Base-by-base conservation (phyloP, 2,888 invertebrate genomes). In the Drosophila quinaria region DNA sequence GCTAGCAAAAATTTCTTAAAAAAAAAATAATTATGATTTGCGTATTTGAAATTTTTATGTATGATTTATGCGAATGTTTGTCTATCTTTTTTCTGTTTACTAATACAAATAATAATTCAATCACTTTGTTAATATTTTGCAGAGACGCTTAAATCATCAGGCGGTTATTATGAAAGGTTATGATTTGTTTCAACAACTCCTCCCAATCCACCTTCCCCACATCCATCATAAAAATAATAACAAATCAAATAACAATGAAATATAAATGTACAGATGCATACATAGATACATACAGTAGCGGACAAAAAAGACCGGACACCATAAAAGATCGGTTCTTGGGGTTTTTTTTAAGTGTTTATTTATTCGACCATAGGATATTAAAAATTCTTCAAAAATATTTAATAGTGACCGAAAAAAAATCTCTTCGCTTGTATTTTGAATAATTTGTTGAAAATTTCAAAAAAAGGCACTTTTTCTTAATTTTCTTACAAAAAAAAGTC, bases 121-220 rank as follows among this genome's bases (percentile, higher is more conserved):
- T 81, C 83, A 89, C 81, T 91, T 91, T 92, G 91, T 92, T 92
- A 92, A 92, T 92, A 92, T 92, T 92, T 92, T 92, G 92, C 92
- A 92, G 92, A 92, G 91, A 90, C 92, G 92, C 92, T 92, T 92
- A 79, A 77, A 92, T 91, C 92, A 92, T 91, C 92, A 91, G 92
- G 92, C 92, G 92, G 92, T 92, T 92, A 92, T 92, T 92, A 92
- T 92, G 92, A 92, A 92, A 92, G 92, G 92, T 92, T 92, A 92
- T 91, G 81, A 90, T 92, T 92, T 92, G 89, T 91, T 92, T 91
- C 86, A 89, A 90, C 84, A 79, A 80, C 71, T 85, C 68, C 44
- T 58, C 55, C 19, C 29, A 29, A 6, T 8, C 29, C 29, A 29
- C 29, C 44, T 35, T 33, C 39, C 52, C 65, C 50, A 51, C 50